Evolutionary conservation across 2,113 vertebrate genomes (phyloP).

Genomic region (Eretmochelys imbricata): DNA sequence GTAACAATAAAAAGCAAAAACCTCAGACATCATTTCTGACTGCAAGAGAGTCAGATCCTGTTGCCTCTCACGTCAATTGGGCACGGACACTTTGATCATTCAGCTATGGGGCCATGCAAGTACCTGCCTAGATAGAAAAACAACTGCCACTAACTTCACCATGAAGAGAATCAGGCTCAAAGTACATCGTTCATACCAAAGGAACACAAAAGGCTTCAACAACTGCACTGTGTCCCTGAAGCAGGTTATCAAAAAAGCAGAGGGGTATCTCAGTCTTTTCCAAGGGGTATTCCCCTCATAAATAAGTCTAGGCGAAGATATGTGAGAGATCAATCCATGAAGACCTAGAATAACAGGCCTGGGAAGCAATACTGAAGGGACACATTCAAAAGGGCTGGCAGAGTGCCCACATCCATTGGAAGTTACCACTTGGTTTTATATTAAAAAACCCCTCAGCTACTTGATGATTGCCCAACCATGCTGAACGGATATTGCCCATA

Average conservation of each 20-base stretch:
- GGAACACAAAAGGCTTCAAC: not conserved
- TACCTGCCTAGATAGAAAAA: not conserved
- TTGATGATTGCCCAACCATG: constrained; percentile 31
- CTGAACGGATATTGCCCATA: constrained; percentile 34
- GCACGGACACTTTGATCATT: not conserved
- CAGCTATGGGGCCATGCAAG: not conserved
- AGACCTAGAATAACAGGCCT: constrained; percentile 11
- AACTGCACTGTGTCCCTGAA: not conserved
- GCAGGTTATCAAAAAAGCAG: not conserved
- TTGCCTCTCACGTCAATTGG: not conserved
- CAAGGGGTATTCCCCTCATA: constrained; percentile 36
- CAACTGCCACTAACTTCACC: not conserved
- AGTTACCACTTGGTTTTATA: constrained; percentile 17
- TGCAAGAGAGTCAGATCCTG: constrained; percentile 3
- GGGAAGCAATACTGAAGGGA: constrained; percentile 24
- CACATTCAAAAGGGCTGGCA: not conserved
- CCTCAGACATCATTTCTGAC: not conserved
- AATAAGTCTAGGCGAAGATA: not conserved
- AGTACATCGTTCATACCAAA: not conserved
- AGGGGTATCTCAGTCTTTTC: not conserved
- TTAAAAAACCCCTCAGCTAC: not conserved
- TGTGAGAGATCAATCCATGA: constrained; percentile 42
- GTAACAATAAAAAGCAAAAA: constrained; percentile 46
- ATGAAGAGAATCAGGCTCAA: not conserved
- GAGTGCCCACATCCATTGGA: constrained; percentile 11